A percentile compares a stretch with the other conserved stretches of the same genome.
Evolutionary conservation across 64 coral and sea anemone genomes (phyloP).

Genomic region (Montipora capricornis): DNA sequence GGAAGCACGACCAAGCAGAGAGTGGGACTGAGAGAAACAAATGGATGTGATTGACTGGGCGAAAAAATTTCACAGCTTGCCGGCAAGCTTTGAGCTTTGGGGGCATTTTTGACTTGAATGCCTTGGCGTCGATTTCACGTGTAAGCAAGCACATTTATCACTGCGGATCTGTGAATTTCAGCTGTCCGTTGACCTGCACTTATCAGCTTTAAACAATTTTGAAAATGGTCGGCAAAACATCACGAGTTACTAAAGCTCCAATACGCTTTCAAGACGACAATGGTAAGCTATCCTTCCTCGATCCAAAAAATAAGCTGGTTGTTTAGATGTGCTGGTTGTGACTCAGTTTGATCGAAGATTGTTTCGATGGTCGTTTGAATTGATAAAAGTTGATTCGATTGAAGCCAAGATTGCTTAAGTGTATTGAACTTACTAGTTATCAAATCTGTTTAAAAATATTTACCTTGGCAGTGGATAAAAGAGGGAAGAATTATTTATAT

Average conservation of each 20-base stretch:
- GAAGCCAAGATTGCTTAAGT: no score
- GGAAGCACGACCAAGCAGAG: neutral
- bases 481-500: no score
- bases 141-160: neutral
- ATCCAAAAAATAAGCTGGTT: no score
- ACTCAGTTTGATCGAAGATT: no score
- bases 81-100: neutral
- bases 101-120: neutral
- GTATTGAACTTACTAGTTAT: no score
- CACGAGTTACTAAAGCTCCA: neutral
- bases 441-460: no score
- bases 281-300: neutral
- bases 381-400: no score
- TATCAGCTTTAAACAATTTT: neutral
- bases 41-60: neutral
- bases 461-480: no score
- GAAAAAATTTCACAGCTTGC: conserved; percentile 4
- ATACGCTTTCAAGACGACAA: neutral
- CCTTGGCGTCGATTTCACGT: neutral
- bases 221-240: neutral
- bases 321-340: no score
- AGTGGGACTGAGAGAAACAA: neutral
- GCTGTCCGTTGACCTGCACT: neutral
- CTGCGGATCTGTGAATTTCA: neutral
- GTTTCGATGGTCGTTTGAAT: no score